Evolutionary conservation across 1,140 invertebrate genomes (phyloP).

Genomic region (Listronotus oregonensis): DNA sequence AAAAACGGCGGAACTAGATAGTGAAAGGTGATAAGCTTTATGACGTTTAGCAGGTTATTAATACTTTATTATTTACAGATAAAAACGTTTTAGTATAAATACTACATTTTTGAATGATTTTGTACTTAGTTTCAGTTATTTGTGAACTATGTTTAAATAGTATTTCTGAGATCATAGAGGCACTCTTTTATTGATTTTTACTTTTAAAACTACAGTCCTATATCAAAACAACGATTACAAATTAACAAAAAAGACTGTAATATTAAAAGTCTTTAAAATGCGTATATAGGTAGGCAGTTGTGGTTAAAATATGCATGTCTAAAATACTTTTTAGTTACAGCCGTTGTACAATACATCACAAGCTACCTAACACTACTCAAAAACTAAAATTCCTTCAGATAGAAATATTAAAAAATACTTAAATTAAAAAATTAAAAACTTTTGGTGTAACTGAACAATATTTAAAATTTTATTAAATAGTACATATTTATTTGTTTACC

Average conservation of each 20-base stretch:
- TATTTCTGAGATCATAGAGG: constrained; percentile 49
- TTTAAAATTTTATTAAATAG: too few relatives aligned
- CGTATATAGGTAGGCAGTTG: too few relatives aligned
- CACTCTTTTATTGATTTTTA: constrained; percentile 38
- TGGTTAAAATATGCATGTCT: neutral
- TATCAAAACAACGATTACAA: neutral
- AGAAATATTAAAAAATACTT: neutral
- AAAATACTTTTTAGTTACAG: constrained; percentile 4
- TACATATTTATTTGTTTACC: too few relatives aligned
- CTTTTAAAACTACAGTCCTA: neutral
- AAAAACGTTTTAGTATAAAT: neutral
- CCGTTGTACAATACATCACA: constrained; percentile 1
- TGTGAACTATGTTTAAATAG: constrained; percentile 31
- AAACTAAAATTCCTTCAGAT: neutral
- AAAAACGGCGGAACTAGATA: too few relatives aligned
- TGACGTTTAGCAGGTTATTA: neutral
- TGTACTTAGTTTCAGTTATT: constrained; percentile 36
- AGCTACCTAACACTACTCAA: too few relatives aligned
- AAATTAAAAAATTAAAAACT: too few relatives aligned
- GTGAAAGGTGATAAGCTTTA: too few relatives aligned
- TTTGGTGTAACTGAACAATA: too few relatives aligned
- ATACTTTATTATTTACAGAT: constrained; percentile 5
- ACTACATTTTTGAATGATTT: constrained; percentile 26
- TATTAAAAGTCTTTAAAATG: too few relatives aligned
- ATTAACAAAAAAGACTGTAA: constrained; percentile 3